Evolutionary conservation across 1,140 invertebrate species (phyloP).

Genomic region (Hydropsyche tenuis): DNA sequence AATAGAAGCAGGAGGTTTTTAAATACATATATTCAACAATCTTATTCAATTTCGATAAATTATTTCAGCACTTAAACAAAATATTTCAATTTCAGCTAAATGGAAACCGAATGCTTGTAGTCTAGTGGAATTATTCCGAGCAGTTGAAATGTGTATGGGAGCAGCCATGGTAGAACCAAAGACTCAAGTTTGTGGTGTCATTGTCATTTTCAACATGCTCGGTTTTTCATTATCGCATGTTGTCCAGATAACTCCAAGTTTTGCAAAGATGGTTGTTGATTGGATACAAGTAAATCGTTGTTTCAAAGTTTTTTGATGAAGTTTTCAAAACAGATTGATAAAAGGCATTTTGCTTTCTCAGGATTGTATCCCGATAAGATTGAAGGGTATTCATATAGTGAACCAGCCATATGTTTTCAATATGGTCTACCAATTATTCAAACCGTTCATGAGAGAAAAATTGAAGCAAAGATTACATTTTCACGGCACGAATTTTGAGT

Average conservation of each 20-base stretch:
- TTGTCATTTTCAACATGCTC: constrained; percentile 82
- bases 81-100: constrained; percentile 64
- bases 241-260: constrained; percentile 81
- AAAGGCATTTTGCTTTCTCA: constrained; percentile 55
- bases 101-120: constrained; percentile 80
- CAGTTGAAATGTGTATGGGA: constrained; percentile 76
- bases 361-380: constrained; percentile 79
- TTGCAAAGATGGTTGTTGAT: constrained; percentile 81
- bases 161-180: constrained; percentile 78
- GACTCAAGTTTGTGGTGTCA: constrained; percentile 76
- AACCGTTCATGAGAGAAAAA: constrained; percentile 83
- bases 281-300: constrained; percentile 69
- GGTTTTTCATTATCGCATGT: constrained; percentile 78
- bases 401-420: constrained; percentile 90
- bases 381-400: constrained; percentile 86
- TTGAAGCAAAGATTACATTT: constrained; percentile 77
- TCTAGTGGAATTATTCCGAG: constrained; percentile 79
- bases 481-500: constrained; percentile 81
- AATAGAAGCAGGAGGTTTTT: constrained; percentile 74
- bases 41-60: background rate
- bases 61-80: background rate
- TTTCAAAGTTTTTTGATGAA: background rate
- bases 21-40: constrained; percentile 1
- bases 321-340: background rate
- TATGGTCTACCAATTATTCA: constrained; percentile 86